Evolutionary conservation across 2,888 invertebrate genomes (phyloP), one percentile per base, ranked within the genome.

Genomic region (Machimus atricapillus): DNA sequence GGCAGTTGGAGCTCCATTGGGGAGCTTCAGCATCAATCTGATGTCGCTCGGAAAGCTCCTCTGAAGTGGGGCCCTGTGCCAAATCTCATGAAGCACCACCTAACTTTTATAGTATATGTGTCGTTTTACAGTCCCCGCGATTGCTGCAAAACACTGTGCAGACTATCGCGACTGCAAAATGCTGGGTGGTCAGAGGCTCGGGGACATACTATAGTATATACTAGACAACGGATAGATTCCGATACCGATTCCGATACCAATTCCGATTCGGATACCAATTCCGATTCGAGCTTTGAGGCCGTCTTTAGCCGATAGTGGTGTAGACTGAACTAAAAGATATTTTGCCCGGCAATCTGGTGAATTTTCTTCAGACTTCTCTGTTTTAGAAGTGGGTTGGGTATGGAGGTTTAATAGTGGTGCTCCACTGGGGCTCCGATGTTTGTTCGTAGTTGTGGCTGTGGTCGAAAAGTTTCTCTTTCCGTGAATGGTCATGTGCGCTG

Each of bases 391-490:
- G 66, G 66, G 52, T 52, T 52, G 52, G n/a, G 52, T 52, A 52
- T 6, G 12, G 46, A 52, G 46, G 14, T 52, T 52, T 52, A 46
- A 56, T 19, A 66, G 66, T 66, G 66, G 66, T 8, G 66, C 66
- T 66, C 52, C n/a, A 12, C 19, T 66, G 66, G 66, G 19, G 66
- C 66, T 66, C 23, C 2, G 14, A 4, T 52, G 43, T 46, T 46
- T 46, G 16, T 46, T 9, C 23, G 73, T 66, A 66, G 40, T 73
- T 46, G 83, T 83, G 40, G 27, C 12, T 37, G 85, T 85, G 34
- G 58, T 82, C 66, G 73, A 73, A n/a, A n/a, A 37, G 85, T 93
- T 92, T 89, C 87, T 83, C 86, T 86, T 87, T 86, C 87, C 87
- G 87, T 87, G 79, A 87, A 87, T 87, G 87, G 87, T 87, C 87